These are phyloP conservation scores for Coluber constrictor DNA, from an alignment of 2,797 vertebrate species.

Conservation along the genomic window DNA sequence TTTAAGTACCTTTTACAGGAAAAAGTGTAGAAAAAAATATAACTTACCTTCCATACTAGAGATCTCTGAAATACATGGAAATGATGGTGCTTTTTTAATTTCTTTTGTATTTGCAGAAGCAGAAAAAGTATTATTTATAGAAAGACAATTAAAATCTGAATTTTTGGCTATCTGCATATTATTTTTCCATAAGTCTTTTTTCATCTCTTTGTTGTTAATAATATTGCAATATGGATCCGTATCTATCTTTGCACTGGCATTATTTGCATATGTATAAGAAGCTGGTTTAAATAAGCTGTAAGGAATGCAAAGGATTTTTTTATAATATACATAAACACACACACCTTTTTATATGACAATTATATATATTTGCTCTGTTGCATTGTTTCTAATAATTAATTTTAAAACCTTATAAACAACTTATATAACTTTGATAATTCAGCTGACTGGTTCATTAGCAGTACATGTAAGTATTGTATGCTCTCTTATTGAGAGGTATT, in stretches of 20 bases:
- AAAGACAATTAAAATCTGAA: conserved; percentile 50
- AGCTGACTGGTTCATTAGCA: not conserved
- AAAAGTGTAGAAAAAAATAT: conserved; percentile 40
- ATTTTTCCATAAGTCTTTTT: conserved; percentile 50
- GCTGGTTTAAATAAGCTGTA: conserved; percentile 73
- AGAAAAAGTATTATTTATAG: conserved; percentile 45
- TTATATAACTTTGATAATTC: not conserved
- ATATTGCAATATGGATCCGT: conserved; percentile 29
- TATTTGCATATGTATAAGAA: conserved; percentile 38
- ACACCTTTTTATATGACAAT: not conserved
- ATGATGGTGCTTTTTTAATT: conserved; percentile 53
- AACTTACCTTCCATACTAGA: conserved; percentile 67
- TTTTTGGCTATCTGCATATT: conserved; percentile 42
- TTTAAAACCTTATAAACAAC: not conserved
- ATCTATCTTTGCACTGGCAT: conserved; percentile 34
- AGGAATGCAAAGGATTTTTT: conserved; percentile 15
- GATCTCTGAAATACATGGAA: conserved; percentile 57
- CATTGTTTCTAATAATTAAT: not conserved
- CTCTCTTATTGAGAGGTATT: not conserved
- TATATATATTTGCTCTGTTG: not conserved
- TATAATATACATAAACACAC: not conserved
- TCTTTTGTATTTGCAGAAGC: conserved; percentile 48
- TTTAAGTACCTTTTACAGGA: conserved; percentile 20
- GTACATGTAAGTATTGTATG: not conserved
- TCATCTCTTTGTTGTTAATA: conserved; percentile 54